Base-by-base conservation (phyloP, 2,797 vertebrate genomes). In the Ptychadena robeensis region DNA sequence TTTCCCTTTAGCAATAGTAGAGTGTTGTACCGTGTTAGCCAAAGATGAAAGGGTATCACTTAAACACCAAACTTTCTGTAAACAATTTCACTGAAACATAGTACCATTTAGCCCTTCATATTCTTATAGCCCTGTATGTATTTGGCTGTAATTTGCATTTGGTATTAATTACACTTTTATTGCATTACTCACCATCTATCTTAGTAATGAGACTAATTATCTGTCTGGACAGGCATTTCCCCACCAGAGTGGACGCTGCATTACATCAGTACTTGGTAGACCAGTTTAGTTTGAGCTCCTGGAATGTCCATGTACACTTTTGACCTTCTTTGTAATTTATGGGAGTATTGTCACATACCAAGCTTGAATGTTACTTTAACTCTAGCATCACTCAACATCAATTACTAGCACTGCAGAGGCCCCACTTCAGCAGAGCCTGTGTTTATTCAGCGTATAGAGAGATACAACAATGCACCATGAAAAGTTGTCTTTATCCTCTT, bases 321-420 rank as follows among this genome's bases (percentile, higher is more conserved):
- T 68, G 30, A 57, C 30, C 76, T 27, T 7, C 65, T 28, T n/a
- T 79, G 76, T 69, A 79, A 68, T 79, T 79, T 79, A 79, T 79
- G 65, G 65, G n/a, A 28, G 40, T 8, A 57, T 18, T 79, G 76
- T 48, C 40, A 79, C 14, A 69, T 79, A 79, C 65, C 65, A 68
- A 35, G n/a, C 27, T 32, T 28, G 27, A 35, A 37, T 79, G 76
- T 79, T 69, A 79, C 40, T 59, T 69, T 28, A 66, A 44, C 40
- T 68, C 14, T 40, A 34, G n/a, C 9, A 25, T 48, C 44, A 27
- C n/a, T 53, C 67, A 27, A 35, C 38, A 14, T 61, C 44, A 22
- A 53, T 53, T 53, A 53, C 4, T 1, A 22, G 18, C 18, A 15
- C 6, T 53, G 44, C 10, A 7, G 18, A 22, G 44, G 44, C 18